phyloP scores from a whole-genome alignment of 2,888 invertebrate species.

The Acrobasis repandana region DNA sequence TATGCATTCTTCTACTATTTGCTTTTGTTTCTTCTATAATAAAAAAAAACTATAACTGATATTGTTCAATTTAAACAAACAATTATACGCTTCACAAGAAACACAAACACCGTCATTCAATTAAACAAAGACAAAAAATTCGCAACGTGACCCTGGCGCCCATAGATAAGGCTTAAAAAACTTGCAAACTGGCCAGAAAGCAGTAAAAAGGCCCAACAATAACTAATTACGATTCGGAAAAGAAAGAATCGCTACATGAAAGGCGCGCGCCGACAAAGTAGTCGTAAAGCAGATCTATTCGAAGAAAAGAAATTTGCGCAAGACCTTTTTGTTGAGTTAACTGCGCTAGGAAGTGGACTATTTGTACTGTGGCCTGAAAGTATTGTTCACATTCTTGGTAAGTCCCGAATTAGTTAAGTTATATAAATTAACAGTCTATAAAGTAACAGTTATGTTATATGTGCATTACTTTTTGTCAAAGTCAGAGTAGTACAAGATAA shows the following conservation, averaged over 20 bases:
- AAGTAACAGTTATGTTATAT: too few species aligned
- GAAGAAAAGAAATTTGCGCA: constrained; percentile 77
- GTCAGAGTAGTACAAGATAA: too few species aligned
- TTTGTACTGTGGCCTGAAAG: constrained; percentile 2
- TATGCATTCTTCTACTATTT: background rate
- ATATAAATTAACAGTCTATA: too few species aligned
- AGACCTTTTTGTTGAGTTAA: constrained; percentile 36
- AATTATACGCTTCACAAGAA: background rate
- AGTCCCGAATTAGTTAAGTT: background rate
- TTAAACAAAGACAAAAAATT: constrained; percentile 15
- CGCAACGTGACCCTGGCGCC: background rate
- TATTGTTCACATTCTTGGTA: background rate
- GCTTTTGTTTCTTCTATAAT: background rate
- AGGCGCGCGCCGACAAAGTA: constrained; percentile 40
- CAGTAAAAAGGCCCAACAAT: constrained; percentile 52
- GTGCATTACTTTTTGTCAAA: too few species aligned
- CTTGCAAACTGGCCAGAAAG: constrained; percentile 48
- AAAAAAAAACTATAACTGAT: background rate
- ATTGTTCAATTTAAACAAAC: constrained; percentile 5
- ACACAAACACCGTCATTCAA: background rate
- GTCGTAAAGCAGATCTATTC: constrained; percentile 68
- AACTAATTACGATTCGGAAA: constrained; percentile 44
- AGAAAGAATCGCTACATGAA: constrained; percentile 50
- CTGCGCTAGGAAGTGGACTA: constrained; percentile 3
- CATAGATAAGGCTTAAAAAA: constrained; percentile 24